phyloP scores from a whole-genome alignment of 2,797 vertebrate species.

The Amblyopsis hoosieri region DNA sequence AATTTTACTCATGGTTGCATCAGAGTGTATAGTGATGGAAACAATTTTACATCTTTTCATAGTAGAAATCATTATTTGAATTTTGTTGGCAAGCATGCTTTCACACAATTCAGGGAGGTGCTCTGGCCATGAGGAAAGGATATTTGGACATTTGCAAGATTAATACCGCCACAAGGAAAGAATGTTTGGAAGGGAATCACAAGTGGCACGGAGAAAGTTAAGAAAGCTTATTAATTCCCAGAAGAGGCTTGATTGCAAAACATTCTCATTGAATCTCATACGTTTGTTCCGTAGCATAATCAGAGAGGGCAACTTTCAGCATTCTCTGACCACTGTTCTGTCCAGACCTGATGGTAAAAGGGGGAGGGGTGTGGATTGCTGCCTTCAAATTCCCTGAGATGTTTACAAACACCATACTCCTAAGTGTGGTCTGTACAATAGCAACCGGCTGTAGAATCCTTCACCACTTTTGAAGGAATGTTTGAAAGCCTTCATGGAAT shows the following conservation, averaged over 20 bases:
- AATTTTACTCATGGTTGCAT: too few species aligned
- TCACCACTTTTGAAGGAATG: slow-evolving; percentile 74
- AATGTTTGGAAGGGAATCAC: slow-evolving; percentile 15
- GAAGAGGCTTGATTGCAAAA: slow-evolving; percentile 35
- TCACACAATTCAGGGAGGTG: neutral
- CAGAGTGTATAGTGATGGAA: too few species aligned
- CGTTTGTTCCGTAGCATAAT: slow-evolving; percentile 27
- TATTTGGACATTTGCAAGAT: slow-evolving; percentile 31
- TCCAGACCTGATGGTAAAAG: slow-evolving; percentile 15
- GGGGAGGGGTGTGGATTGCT: slow-evolving; percentile 34
- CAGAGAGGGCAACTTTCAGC: slow-evolving; percentile 32
- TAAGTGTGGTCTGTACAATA: slow-evolving; percentile 76
- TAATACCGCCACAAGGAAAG: slow-evolving; percentile 11
- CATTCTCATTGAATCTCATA: slow-evolving; percentile 26
- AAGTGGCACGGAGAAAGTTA: slow-evolving; percentile 16
- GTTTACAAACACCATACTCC: slow-evolving; percentile 74
- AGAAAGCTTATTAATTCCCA: slow-evolving; percentile 42
- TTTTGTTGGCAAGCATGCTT: neutral
- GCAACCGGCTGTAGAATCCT: slow-evolving; percentile 58
- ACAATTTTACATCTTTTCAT: neutral
- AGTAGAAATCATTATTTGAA: neutral
- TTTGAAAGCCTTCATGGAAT: slow-evolving; percentile 76
- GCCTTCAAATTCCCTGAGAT: slow-evolving; percentile 53
- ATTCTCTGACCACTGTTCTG: slow-evolving; percentile 49
- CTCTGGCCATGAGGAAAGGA: neutral